A percentile compares a stretch with the other conserved stretches of the same genome.
Evolutionary conservation across 2,797 vertebrate species (phyloP).

Genomic region (Paratrypauchen microcephalus): DNA sequence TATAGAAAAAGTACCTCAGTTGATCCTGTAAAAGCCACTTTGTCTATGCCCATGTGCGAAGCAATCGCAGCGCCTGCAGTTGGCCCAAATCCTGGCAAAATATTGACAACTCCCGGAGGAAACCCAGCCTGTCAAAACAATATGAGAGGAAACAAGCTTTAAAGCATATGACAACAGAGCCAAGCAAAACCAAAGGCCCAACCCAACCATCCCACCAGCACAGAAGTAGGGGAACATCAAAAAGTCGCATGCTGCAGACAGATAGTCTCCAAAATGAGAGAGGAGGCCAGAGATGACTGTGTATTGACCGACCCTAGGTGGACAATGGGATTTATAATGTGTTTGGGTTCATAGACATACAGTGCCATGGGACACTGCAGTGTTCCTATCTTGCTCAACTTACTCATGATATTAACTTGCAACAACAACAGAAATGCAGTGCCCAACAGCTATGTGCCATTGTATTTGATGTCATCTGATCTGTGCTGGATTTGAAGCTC

Average conservation of each 20-base stretch:
- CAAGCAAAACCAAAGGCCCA: conserved; percentile 81
- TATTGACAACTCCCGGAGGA: conserved; percentile 99
- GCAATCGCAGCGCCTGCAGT: conserved; percentile 93
- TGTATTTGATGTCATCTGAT: conserved; percentile 7
- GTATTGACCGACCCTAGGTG: conserved; percentile 43
- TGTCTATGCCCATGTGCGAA: conserved; percentile 95
- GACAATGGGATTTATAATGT: conserved; percentile 38
- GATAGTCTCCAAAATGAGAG: conserved; percentile 63
- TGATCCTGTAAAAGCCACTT: conserved; percentile 98
- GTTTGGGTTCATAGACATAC: conserved; percentile 39
- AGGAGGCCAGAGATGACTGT: conserved; percentile 40
- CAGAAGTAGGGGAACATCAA: conserved; percentile 70
- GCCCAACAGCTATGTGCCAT: conserved; percentile 15
- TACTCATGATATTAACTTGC: conserved; percentile 26
- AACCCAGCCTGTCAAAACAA: conserved; percentile 94
- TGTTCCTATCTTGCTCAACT: conserved; percentile 31
- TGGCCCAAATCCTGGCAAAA: conserved; percentile 97
- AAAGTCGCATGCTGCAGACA: conserved; percentile 68
- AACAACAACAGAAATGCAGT: conserved; percentile 20
- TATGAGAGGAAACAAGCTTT: conserved; percentile 79
- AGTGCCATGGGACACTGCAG: conserved; percentile 21
- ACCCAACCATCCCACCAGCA: conserved; percentile 70
- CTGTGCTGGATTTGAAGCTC: conserved; percentile 13
- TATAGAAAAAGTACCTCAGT: conserved; percentile 84
- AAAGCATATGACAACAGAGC: conserved; percentile 75